phyloP scores from a whole-genome alignment of 2,888 invertebrate genomes.

The Brachypterus glaber region DNA sequence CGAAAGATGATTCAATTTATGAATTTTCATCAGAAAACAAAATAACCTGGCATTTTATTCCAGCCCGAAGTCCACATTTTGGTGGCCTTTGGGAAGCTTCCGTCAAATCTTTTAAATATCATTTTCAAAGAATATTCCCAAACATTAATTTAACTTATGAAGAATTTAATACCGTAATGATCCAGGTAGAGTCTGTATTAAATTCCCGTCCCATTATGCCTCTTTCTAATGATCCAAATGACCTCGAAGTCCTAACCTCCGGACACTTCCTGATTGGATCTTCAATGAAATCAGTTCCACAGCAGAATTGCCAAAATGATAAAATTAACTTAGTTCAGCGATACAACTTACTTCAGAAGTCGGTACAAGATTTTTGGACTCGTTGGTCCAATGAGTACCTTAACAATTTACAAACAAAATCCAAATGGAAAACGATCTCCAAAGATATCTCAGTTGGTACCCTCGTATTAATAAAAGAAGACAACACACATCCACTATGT shows the following conservation, averaged over 20 bases:
- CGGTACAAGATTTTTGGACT: too few species aligned
- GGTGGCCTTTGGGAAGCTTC: slow-evolving; percentile 16
- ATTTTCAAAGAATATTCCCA: slow-evolving; percentile 22
- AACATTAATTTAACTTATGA: slow-evolving; percentile 22
- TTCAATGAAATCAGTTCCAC: too few species aligned
- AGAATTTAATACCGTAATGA: slow-evolving; percentile 24
- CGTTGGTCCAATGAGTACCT: too few species aligned
- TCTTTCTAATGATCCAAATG: slow-evolving; percentile 20
- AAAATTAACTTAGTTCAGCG: too few species aligned
- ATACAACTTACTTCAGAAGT: too few species aligned
- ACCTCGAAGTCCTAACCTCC: slow-evolving; percentile 15
- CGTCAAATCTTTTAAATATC: slow-evolving; percentile 26
- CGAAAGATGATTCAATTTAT: slow-evolving; percentile 10
- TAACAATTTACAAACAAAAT: too few species aligned
- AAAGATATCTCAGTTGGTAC: too few species aligned
- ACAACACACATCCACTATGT: too few species aligned
- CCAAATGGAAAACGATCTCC: too few species aligned
- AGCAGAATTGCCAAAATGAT: too few species aligned
- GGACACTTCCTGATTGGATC: slow-evolving; percentile 24
- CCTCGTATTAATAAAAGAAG: too few species aligned
- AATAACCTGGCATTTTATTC: slow-evolving; percentile 28
- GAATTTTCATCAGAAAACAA: background rate
- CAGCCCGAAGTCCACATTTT: slow-evolving; percentile 25
- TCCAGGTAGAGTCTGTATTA: slow-evolving; percentile 24
- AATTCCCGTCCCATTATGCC: slow-evolving; percentile 26